Conservation (phyloP, 2,888 invertebrate species). For the Lasioglossum zephyrum region DNA sequence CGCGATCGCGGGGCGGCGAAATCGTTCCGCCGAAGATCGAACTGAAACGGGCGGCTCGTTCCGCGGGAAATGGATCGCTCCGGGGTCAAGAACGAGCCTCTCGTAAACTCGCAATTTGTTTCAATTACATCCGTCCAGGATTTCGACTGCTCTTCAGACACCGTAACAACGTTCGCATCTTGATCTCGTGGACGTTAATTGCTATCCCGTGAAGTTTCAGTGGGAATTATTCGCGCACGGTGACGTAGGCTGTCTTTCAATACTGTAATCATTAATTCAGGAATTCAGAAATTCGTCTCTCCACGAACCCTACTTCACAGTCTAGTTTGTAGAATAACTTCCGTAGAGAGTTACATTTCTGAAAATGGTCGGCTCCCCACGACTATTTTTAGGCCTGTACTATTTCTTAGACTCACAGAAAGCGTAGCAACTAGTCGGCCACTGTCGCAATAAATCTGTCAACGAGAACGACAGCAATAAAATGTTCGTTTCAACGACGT, state of each 20-base stretch:
- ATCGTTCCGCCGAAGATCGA: background rate
- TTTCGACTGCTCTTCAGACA: background rate
- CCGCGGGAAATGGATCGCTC: conserved; percentile 11
- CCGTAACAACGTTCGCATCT: background rate
- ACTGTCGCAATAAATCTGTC: background rate
- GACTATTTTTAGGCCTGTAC: background rate
- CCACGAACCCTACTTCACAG: background rate
- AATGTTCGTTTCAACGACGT: too few relatives aligned
- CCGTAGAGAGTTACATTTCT: too few relatives aligned
- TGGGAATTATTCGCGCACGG: background rate
- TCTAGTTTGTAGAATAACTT: background rate
- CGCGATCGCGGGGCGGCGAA: background rate
- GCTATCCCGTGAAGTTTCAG: background rate
- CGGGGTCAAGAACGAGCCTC: conserved; percentile 19
- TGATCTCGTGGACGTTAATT: background rate
- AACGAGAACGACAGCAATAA: background rate
- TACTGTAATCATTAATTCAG: background rate
- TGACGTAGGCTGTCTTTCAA: background rate
- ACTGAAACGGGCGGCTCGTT: background rate
- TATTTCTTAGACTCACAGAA: background rate
- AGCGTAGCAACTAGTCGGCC: background rate
- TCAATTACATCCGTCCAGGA: conserved; percentile 12
- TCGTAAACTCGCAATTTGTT: conserved; percentile 21
- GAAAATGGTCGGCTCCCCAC: too few relatives aligned
- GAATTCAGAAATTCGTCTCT: background rate